Base-by-base conservation (phyloP, 53 echinoderm and acorn worm genomes). In the Actinopyga echinites region DNA sequence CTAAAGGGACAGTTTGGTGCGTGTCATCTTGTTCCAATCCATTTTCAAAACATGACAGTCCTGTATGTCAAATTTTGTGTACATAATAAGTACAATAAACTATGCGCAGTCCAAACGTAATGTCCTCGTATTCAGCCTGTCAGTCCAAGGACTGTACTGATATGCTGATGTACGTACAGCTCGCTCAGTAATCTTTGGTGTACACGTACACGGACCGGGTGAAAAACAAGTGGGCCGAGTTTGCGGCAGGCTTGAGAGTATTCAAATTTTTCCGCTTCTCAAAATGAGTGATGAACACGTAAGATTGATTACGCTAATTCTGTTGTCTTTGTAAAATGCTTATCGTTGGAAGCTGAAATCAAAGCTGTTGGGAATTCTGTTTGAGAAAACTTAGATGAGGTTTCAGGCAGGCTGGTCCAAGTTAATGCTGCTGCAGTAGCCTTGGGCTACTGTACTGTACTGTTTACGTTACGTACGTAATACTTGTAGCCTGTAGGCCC, bases 31-130 rank as follows among this genome's bases (percentile, higher is more conserved):
- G 24, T 71, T 71, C 21, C 40, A 68, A n/a, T 65, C 30, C 65
- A 29, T 65, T 68, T 71, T 71, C 71, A 71, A 71, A 71, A 71
- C 71, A 71, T 71, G 71, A 71, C 71, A 71, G n/a, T 63, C 10
- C 13, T 20, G 21, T 38, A 42, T 25, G 36, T 21, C 36, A 13
- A 68, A 60, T 21, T 21, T 19, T 63, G 17, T 2, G 1, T 28
- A n/a, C n/a, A n/a, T n/a, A n/a, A n/a, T n/a, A n/a, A n/a, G n/a
- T n/a, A n/a, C n/a, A n/a, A n/a, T n/a, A n/a, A n/a, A n/a, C n/a
- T n/a, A n/a, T n/a, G n/a, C n/a, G n/a, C n/a, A n/a, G n/a, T n/a
- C n/a, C n/a, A n/a, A n/a, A n/a, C n/a, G n/a, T n/a, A n/a, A n/a
- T n/a, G n/a, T n/a, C n/a, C n/a, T n/a, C n/a, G n/a, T n/a, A n/a